Evolutionary conservation across 2,888 invertebrate species (phyloP).

Genomic region (Masnerella sp.): DNA sequence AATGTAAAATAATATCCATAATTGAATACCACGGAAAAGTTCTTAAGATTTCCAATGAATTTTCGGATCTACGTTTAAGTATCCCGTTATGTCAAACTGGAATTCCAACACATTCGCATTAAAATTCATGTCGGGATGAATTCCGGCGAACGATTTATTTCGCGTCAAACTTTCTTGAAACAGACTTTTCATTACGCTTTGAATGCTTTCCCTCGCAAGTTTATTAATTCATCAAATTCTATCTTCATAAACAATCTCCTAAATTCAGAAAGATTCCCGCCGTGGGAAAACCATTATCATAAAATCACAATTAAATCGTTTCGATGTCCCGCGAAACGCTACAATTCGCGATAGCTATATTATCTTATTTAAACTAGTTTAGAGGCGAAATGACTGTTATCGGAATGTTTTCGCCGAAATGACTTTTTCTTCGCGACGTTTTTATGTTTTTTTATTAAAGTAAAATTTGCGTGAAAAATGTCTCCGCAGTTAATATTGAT

Average conservation of each 20-base stretch:
- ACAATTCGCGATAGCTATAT: conserved; percentile 7
- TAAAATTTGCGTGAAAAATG: conserved; percentile 26
- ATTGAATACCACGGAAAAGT: not conserved
- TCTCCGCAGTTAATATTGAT: conserved; percentile 39
- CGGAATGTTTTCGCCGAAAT: too few relatives aligned
- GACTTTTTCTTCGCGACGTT: too few relatives aligned
- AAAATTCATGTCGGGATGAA: conserved; percentile 42
- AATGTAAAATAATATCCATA: too few relatives aligned
- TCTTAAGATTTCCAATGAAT: not conserved
- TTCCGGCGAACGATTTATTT: conserved; percentile 45
- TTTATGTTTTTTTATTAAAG: too few relatives aligned
- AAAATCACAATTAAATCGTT: conserved; percentile 33
- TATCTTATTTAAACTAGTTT: too few relatives aligned
- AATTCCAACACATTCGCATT: conserved; percentile 41
- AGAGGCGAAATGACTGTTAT: too few relatives aligned
- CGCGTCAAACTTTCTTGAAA: conserved; percentile 48
- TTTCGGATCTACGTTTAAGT: conserved; percentile 2
- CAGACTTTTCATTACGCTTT: conserved; percentile 47
- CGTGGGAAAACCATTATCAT: conserved; percentile 19
- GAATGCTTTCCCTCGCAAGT: conserved; percentile 31
- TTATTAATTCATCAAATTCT: conserved; percentile 53
- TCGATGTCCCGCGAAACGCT: not conserved
- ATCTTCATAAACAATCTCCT: conserved; percentile 42
- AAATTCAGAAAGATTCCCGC: conserved; percentile 23
- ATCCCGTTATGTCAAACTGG: conserved; percentile 4